Evolutionary conservation across 2,888 invertebrate species (phyloP), one percentile per base, ranked within the genome.

Genomic region (Synergus itoensis): DNA sequence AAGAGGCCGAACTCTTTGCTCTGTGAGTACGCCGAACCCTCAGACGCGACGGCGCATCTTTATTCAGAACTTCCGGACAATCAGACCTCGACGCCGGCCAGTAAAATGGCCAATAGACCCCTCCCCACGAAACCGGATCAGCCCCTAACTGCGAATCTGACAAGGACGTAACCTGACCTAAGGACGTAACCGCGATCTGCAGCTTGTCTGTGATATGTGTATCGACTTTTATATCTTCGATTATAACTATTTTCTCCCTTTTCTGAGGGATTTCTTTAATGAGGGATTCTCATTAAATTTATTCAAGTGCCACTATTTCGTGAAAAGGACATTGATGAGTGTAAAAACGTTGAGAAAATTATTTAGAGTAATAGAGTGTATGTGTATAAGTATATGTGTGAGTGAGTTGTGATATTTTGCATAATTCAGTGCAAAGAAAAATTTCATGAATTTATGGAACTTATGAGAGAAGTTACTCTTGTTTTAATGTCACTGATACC

Each of bases 91-190:
- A 93, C 93, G 48, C 92, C 93, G n/a, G 92, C 93, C 3, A 92
- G 91, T 41, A 94, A 94, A 86, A 95, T 95, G 95, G 93, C 95
- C 43, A 94, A 95, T 87, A 93, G 96, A 83, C 96, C 96, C n/a
- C 92, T 96, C 57, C 96, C 96, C 0, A 94, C 94, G 82, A 95
- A 95, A 89, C 95, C 96, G 21, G 91, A 94, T 78, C 92, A 90
- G 82, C 53, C 73, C 40, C n/a, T 67, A 77, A 75, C 41, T 75
- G 73, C 76, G 81, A 73, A 64, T 77, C 79, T 64, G 48, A 60
- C 76, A 81, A 80, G 65, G 77, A 80, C 78, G 80, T 69, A 69
- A 69, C 69, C 45, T 73, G n/a, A 53, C 9, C 21, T 8, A 73
- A 53, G 53, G 73, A 53, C 73, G 73, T 73, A 53, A 73, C 73